phyloP scores from a whole-genome alignment of 2,888 invertebrate species.

The Galeopsomyia nigrocyanea region DNA sequence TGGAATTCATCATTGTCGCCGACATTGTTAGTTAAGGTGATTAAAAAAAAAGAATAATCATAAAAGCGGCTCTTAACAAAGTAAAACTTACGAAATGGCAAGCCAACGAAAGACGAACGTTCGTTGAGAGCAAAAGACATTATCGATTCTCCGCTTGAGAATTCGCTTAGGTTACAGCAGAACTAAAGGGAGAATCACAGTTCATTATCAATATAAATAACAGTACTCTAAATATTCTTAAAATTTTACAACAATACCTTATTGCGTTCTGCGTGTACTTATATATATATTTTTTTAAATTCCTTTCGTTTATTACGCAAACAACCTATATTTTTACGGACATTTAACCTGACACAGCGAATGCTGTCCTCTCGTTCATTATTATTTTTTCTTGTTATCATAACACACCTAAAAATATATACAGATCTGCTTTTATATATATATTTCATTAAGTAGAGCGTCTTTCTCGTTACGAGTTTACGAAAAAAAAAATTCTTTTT shows the following conservation, averaged over 20 bases:
- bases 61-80: constrained; percentile 28
- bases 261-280: constrained; percentile 34
- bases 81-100: constrained; percentile 35
- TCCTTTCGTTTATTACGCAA: no score
- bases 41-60: constrained; percentile 28
- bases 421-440: constrained; percentile 32
- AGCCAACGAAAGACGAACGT: constrained; percentile 37
- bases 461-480: constrained; percentile 33
- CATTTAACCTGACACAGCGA: constrained; percentile 21
- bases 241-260: constrained; percentile 42
- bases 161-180: constrained; percentile 9
- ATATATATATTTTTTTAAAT: constrained; percentile 23
- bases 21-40: constrained; percentile 30
- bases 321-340: constrained; percentile 27
- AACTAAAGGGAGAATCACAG: constrained; percentile 37
- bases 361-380: neutral
- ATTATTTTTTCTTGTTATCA: constrained; percentile 18
- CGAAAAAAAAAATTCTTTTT: constrained; percentile 20
- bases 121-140: constrained; percentile 31
- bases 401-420: constrained; percentile 44
- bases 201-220: constrained; percentile 35
- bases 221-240: constrained; percentile 37
- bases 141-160: constrained; percentile 27
- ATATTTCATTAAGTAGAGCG: constrained; percentile 17
- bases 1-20: constrained; percentile 36